phyloP scores from a whole-genome alignment of 2,797 vertebrate species.

The Hephaestus fuliginosus region DNA sequence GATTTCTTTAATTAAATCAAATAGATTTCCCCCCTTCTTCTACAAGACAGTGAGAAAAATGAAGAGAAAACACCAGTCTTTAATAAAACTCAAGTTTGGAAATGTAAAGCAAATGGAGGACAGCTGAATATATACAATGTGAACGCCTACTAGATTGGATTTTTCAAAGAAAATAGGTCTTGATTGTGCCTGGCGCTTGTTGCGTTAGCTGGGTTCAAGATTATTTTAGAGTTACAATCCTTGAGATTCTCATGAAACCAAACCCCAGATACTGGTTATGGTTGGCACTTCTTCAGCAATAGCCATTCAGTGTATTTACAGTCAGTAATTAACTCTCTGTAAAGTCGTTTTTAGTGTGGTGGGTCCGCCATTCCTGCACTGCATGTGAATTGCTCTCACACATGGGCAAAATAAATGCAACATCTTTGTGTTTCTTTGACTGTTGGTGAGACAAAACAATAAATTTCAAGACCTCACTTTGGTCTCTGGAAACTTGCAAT shows the following conservation, averaged over 20 bases:
- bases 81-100: slow-evolving; percentile 40
- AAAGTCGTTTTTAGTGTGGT: background rate
- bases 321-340: background rate
- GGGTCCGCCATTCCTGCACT: background rate
- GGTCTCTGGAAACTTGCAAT: background rate
- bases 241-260: too few relatives aligned
- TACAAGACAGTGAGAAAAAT: slow-evolving; percentile 23
- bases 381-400: background rate
- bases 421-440: background rate
- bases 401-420: too few relatives aligned
- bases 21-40: slow-evolving; percentile 1
- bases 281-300: background rate
- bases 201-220: background rate
- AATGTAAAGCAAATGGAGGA: slow-evolving; percentile 31
- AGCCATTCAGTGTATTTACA: background rate
- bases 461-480: background rate
- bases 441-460: background rate
- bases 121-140: background rate
- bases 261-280: too few relatives aligned
- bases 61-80: slow-evolving; percentile 35
- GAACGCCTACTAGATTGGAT: background rate
- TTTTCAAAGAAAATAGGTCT: slow-evolving; percentile 12
- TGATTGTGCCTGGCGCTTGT: background rate
- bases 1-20: slow-evolving; percentile 41
- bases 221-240: slow-evolving; percentile 7